phyloP scores from a whole-genome alignment of 1,140 invertebrate species.

The Atopsyche davidsoni region DNA sequence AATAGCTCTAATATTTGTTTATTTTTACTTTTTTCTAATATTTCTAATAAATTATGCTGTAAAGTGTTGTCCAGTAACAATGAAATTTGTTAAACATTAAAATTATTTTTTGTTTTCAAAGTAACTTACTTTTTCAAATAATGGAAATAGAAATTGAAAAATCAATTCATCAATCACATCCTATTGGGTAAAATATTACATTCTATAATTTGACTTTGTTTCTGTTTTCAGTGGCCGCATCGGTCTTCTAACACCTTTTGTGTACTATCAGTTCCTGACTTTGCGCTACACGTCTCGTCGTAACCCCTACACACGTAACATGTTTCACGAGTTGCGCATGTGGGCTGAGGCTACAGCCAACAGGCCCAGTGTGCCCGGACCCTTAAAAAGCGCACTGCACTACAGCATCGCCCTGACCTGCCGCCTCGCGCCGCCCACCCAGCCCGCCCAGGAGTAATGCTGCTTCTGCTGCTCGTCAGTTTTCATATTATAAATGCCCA shows the following conservation, averaged over 20 bases:
- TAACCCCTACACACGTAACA: slow-evolving; percentile 90
- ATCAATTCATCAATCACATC: too few species aligned
- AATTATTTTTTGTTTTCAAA: too few species aligned
- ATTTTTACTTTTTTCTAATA: not conserved
- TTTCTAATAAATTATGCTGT: not conserved
- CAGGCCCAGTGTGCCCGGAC: slow-evolving; percentile 55
- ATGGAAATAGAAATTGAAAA: too few species aligned
- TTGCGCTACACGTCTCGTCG: slow-evolving; percentile 84
- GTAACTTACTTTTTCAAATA: too few species aligned
- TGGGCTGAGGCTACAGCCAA: slow-evolving; percentile 54
- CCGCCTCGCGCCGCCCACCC: slow-evolving; percentile 57
- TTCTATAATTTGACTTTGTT: not conserved
- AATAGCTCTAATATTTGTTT: not conserved
- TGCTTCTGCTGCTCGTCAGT: not conserved
- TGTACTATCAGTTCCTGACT: slow-evolving; percentile 92
- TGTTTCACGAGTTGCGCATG: slow-evolving; percentile 73
- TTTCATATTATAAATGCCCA: not conserved
- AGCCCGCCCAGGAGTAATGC: slow-evolving; percentile 28
- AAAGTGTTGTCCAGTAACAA: too few species aligned
- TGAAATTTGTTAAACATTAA: not conserved
- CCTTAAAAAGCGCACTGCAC: slow-evolving; percentile 50
- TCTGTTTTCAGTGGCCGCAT: slow-evolving; percentile 69
- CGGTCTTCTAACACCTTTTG: slow-evolving; percentile 80
- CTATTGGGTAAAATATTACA: not conserved
- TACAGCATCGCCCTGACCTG: slow-evolving; percentile 53